phyloP scores from a whole-genome alignment of 1,140 invertebrate species.

The Trypoxylus dichotomus region DNA sequence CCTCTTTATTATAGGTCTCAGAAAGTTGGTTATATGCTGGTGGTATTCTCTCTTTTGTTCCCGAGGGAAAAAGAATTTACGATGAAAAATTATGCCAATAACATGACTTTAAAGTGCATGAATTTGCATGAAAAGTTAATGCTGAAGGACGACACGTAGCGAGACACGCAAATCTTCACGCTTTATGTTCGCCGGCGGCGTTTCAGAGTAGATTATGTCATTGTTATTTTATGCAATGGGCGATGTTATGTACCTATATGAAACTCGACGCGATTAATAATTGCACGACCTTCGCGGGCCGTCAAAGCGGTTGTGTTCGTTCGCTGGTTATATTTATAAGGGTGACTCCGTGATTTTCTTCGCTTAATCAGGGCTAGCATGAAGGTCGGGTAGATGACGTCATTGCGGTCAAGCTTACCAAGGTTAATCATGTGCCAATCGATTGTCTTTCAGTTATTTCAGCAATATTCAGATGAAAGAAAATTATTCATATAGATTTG shows the following conservation, averaged over 20 bases:
- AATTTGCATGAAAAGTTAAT: background rate
- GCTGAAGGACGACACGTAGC: background rate
- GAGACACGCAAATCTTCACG: background rate
- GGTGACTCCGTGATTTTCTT: slow-evolving; percentile 17
- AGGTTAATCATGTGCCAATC: slow-evolving; percentile 30
- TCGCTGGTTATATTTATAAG: background rate
- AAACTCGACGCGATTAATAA: too few species aligned
- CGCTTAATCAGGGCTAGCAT: background rate
- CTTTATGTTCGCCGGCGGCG: background rate
- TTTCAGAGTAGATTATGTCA: background rate
- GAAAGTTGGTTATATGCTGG: too few species aligned
- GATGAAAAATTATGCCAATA: too few species aligned
- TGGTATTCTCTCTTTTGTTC: too few species aligned
- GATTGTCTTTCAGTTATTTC: slow-evolving; percentile 28
- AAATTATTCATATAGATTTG: too few species aligned
- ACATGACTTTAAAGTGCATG: background rate
- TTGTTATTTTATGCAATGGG: background rate
- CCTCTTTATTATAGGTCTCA: too few species aligned
- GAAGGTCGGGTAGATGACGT: slow-evolving; percentile 26
- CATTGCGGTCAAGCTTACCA: slow-evolving; percentile 31
- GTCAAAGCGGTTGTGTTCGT: background rate
- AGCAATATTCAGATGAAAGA: background rate
- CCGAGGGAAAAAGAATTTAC: too few species aligned
- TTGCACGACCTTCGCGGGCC: background rate
- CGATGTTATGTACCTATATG: background rate